Evolutionary conservation across 2,797 vertebrate species (phyloP), one percentile per base, ranked within the genome.

Genomic region (Novumbra hubbsi): DNA sequence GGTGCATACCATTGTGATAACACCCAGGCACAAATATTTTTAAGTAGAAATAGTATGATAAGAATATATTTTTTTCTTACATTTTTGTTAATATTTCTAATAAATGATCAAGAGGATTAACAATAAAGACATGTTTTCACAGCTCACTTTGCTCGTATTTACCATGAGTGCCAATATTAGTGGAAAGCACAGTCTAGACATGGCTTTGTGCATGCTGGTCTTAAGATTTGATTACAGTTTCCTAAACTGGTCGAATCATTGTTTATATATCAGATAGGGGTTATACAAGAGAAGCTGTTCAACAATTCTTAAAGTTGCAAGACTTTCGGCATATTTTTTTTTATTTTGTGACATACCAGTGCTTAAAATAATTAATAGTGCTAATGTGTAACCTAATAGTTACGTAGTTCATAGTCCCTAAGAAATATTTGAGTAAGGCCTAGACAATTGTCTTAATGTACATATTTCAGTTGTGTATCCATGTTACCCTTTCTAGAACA

Each of bases 341-440:
- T 45, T 1, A 11, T 9, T 45, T 45, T 4, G 3, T 12, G 3
- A 45, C 9, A 45, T 45, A 45, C 41, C 41, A 45, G 41, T 45
- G 41, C 41, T 45, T 45, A 45, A 45, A 45, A 45, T 45, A 45
- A 45, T 45, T 45, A 4, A 3, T 1, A 45, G n/a, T 45, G 41
- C 3, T 45, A 45, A 9, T 45, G 41, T 45, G 41, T 45, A 12
- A 45, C 41, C 5, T 14, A 45, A 45, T 77, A 81, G 80, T 88
- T 88, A 85, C 34, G 0, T 45, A 45, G 9, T 11, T 14, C 8
- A 45, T 45, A 87, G 87, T 86, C 87, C 88, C 89, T 90, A 88
- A 85, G 86, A 88, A 82, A 88, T 89, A 83, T 82, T 90, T 87
- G 90, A 90, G 84, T 87, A 85, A 87, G 85, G 86, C 87, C 88